Percentiles rank a stretch among this genome's conserved stretches.
phyloP scores from a whole-genome alignment of 2,113 vertebrate species.

The Pachypanchax playfairii region DNA sequence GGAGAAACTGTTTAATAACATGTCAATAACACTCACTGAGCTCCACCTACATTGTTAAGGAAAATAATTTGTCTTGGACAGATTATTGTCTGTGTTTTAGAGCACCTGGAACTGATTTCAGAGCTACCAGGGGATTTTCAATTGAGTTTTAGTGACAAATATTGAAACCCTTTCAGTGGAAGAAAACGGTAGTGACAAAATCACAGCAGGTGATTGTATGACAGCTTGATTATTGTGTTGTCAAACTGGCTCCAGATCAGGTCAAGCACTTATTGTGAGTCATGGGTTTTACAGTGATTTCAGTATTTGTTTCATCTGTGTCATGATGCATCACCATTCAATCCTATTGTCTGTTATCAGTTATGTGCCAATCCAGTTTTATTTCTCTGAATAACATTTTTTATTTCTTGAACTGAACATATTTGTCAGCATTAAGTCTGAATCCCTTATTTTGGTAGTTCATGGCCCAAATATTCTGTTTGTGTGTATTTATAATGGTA shows the following conservation, averaged over 20 bases:
- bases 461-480: background rate
- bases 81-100: background rate
- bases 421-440: background rate
- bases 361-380: background rate
- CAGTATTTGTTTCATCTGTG: background rate
- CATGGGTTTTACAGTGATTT: slow-evolving; percentile 11
- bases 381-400: background rate
- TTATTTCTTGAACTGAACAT: background rate
- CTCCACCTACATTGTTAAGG: slow-evolving; percentile 17
- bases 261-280: background rate
- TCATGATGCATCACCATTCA: background rate
- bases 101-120: background rate
- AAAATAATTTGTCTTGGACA: background rate
- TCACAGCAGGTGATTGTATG: background rate
- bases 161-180: background rate
- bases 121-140: slow-evolving; percentile 2
- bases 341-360: slow-evolving; percentile 3
- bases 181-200: slow-evolving; percentile 8
- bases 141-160: slow-evolving; percentile 11
- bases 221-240: background rate
- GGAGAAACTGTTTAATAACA: slow-evolving; percentile 5
- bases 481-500: background rate
- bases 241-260: slow-evolving; percentile 1
- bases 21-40: slow-evolving; percentile 14
- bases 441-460: background rate